A percentile compares a stretch with the other conserved stretches of the same genome.
Evolutionary conservation across 2,888 invertebrate species (phyloP).

Genomic region (Allophyes oxyacanthae): DNA sequence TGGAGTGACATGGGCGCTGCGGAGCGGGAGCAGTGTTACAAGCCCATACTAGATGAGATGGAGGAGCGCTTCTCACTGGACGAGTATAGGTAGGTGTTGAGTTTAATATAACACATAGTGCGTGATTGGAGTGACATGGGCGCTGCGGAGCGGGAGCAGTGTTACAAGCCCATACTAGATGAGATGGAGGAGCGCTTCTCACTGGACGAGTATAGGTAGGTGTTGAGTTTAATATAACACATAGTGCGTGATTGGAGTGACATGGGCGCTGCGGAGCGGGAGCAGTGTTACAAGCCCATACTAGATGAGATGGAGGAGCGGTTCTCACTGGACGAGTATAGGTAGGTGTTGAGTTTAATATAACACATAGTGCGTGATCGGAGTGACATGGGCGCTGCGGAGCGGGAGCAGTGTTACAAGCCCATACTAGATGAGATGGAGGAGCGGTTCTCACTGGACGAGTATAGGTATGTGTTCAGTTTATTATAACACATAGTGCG

Average conservation of each 20-base stretch:
- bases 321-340: slow-evolving; percentile 91
- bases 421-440: slow-evolving; percentile 96
- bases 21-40: slow-evolving; percentile 96
- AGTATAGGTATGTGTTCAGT: slow-evolving; percentile 79
- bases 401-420: slow-evolving; percentile 95
- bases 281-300: slow-evolving; percentile 96
- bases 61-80: slow-evolving; percentile 92
- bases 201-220: slow-evolving; percentile 87
- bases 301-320: slow-evolving; percentile 93
- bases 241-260: slow-evolving; percentile 99
- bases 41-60: slow-evolving; percentile 96
- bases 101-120: slow-evolving; percentile 95
- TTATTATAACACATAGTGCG: slow-evolving; percentile 75
- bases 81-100: slow-evolving; percentile 81
- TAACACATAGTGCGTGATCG: slow-evolving; percentile 92
- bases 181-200: slow-evolving; percentile 94
- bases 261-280: slow-evolving; percentile 94
- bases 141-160: slow-evolving; percentile 94
- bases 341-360: slow-evolving; percentile 70
- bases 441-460: slow-evolving; percentile 91
- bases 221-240: slow-evolving; percentile 91
- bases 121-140: slow-evolving; percentile 98
- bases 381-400: slow-evolving; percentile 95
- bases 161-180: slow-evolving; percentile 96
- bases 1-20: slow-evolving; percentile 96